phyloP scores from a whole-genome alignment of 2,888 invertebrate genomes.

The Drosophila nigricruria region DNA sequence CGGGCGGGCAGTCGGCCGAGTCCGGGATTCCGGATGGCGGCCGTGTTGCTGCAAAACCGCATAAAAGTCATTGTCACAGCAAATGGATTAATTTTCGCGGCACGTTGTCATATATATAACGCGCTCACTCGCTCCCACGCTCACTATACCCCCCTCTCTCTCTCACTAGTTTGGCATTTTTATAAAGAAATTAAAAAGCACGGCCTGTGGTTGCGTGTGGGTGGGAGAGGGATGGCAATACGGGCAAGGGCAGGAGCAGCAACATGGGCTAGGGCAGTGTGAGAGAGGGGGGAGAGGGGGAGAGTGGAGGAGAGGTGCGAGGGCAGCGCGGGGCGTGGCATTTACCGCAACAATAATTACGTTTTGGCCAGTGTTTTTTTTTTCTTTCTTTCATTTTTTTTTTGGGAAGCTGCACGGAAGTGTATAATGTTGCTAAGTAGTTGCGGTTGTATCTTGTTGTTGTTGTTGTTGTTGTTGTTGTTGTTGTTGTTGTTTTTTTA shows the following conservation, averaged over 20 bases:
- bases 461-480: slow-evolving; percentile 38
- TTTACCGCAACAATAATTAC: slow-evolving; percentile 80
- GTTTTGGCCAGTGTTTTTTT: slow-evolving; percentile 55
- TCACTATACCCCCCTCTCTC: background rate
- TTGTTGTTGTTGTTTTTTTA: slow-evolving; percentile 22
- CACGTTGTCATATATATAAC: slow-evolving; percentile 69
- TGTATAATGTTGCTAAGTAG: slow-evolving; percentile 81
- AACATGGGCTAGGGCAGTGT: background rate
- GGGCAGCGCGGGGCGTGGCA: slow-evolving; percentile 30
- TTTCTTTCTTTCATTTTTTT: slow-evolving; percentile 33
- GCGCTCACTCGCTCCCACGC: slow-evolving; percentile 28
- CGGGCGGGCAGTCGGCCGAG: too few relatives aligned
- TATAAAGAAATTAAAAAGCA: slow-evolving; percentile 76
- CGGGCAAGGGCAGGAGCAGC: background rate
- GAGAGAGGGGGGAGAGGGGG: background rate
- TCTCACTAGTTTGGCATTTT: slow-evolving; percentile 30
- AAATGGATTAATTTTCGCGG: slow-evolving; percentile 81
- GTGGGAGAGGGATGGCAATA: background rate
- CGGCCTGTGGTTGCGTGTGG: slow-evolving; percentile 54
- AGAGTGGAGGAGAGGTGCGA: background rate
- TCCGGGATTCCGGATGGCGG: slow-evolving; percentile 59
- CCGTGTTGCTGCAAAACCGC: slow-evolving; percentile 75
- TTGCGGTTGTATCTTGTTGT: slow-evolving; percentile 71
- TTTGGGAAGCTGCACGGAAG: slow-evolving; percentile 74
- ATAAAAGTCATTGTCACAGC: slow-evolving; percentile 81